Evolutionary conservation across 92 coral and sea anemone genomes (phyloP).

Genomic region (Blastomussa wellsi): DNA sequence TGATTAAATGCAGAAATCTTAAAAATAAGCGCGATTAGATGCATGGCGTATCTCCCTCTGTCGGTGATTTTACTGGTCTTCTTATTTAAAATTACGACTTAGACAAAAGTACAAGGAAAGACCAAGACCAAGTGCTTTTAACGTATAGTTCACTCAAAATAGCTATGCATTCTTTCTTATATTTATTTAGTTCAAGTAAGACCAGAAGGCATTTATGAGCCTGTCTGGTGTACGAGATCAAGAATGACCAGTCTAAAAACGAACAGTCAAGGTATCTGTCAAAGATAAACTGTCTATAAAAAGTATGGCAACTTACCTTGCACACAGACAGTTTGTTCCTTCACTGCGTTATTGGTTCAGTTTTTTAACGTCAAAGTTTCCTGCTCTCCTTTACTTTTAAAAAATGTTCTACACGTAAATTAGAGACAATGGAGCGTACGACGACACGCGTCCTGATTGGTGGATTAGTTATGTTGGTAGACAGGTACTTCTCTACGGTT

Average conservation of each 20-base stretch:
- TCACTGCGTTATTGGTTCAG: background rate
- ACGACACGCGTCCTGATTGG: conserved; percentile 1
- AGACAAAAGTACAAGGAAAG: background rate
- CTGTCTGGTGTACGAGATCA: background rate
- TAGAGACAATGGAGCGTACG: background rate
- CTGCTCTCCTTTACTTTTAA: background rate
- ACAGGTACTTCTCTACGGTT: conserved; percentile 35
- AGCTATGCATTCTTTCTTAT: background rate
- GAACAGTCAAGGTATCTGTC: background rate
- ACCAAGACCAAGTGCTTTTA: background rate
- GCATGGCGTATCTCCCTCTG: background rate
- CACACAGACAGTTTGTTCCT: background rate
- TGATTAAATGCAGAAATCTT: background rate
- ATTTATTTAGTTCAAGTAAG: background rate
- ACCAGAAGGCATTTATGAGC: background rate
- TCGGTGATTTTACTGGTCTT: background rate
- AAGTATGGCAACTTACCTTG: background rate
- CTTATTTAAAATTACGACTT: background rate
- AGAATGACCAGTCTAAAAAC: background rate
- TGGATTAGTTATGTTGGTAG: background rate
- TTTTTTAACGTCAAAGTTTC: background rate
- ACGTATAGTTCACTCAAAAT: background rate
- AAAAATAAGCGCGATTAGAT: background rate
- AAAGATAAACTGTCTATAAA: background rate
- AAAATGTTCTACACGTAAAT: background rate